Base-by-base conservation (phyloP, 2,113 vertebrate genomes). In the Brachypteracias leptosomus region DNA sequence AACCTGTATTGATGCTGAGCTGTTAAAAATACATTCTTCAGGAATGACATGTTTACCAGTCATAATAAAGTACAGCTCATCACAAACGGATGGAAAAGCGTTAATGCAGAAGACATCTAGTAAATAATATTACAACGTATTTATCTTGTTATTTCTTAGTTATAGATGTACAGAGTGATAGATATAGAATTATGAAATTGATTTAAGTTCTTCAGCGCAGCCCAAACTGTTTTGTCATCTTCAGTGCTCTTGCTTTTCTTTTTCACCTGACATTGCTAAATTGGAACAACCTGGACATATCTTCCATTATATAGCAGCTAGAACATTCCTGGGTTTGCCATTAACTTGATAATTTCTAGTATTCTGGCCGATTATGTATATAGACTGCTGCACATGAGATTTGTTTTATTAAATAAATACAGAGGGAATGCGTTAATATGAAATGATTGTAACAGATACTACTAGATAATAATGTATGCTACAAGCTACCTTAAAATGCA, bases 71-170 rank as follows among this genome's bases (percentile, higher is more conserved):
- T 42, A 70, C 51, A 63, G 46, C 61, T 88, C 52, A 28, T 89
- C 81, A 47, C 28, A 44, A 76, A 95, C 91, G 42, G 44, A 57
- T 35, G n/a, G 72, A 81, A 80, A 87, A 62, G 55, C 1, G 0
- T 85, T 89, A 95, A 96, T 47, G 77, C 66, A 65, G 85, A 88
- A 65, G 47, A 68, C 42, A 49, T 46, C 68, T 58, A 76, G 84
- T 61, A 93, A 95, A 96, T 90, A 90, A 47, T 44, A 85, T 68
- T 82, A 20, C 33, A 29, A 24, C 2, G 3, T 85, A 55, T 95
- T 93, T 95, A 55, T 85, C 76, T 86, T 85, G 62, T 73, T 78
- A 74, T 76, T 96, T 72, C 82, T 63, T 91, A 78, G 79, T 85
- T 85, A 79, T 62, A 72, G 75, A 87, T 73, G 54, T 46, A 22